A percentile compares a stretch with the other conserved stretches of the same genome.
These are phyloP conservation scores for Onthophagus sagittarius DNA, from an alignment of 2,888 invertebrate genomes.

Conservation along the genomic window DNA sequence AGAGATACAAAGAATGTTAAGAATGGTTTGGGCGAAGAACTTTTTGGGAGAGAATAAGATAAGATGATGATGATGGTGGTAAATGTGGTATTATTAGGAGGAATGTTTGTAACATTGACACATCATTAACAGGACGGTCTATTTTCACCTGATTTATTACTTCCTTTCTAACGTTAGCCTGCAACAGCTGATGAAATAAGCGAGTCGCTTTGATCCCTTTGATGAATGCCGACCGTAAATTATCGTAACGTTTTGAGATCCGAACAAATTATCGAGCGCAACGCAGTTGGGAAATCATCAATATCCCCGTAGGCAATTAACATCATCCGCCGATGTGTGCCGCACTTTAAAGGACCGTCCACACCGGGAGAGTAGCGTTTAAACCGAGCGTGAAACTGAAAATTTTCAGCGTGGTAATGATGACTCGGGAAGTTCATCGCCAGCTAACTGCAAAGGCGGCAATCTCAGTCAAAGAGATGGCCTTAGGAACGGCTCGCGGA, in stretches of 20 bases:
- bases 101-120: not conserved
- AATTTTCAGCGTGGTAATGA: too few relatives aligned
- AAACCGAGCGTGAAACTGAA: not conserved
- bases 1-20: not conserved
- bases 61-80: not conserved
- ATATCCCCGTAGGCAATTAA: not conserved
- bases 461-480: constrained; percentile 41
- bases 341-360: not conserved
- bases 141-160: not conserved
- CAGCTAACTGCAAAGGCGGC: not conserved
- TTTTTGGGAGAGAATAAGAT: not conserved
- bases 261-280: not conserved
- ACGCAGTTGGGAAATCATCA: not conserved
- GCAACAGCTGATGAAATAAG: not conserved
- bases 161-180: not conserved
- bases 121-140: not conserved
- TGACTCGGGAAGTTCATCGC: too few relatives aligned
- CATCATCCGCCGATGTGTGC: not conserved
- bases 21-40: not conserved
- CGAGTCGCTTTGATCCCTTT: not conserved
- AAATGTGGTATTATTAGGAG: not conserved
- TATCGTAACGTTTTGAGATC: not conserved
- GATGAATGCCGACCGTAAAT: not conserved
- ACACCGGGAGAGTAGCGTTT: not conserved
- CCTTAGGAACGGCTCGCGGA: constrained; percentile 34